Base-by-base conservation (phyloP, 2,888 invertebrate species). In the Gasteruption jaculator region DNA sequence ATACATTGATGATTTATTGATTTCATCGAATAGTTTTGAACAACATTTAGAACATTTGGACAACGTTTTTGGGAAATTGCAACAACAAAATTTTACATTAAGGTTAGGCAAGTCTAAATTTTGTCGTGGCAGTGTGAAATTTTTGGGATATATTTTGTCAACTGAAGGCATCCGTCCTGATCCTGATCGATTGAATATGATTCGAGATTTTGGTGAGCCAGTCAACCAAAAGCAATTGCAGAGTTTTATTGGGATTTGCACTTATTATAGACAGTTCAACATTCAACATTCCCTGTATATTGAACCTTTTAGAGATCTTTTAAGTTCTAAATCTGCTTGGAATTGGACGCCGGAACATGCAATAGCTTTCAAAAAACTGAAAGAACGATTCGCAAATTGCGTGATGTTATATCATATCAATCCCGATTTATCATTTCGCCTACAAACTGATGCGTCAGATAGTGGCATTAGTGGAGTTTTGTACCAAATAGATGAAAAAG, bases 1-100 rank as follows among this genome's bases (percentile, higher is more conserved):
- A 35, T 61, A 63, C 33, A 47, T 63, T 10, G 61, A 62, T 40
- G 62, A 64, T 41, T 36, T 63, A 7, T 18, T 61, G 2, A 49
- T 63, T 1, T 48, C 48, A 2, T 58, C 57, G 2, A 15, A 26
- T 7, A 41, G 45, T 20, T 50, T 57, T 35, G 45, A 55, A n/a
- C 35, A 47, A 10, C 56, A 57, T 27, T 16, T 44, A 1, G 4
- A 34, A 8, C 53, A 56, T 26, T 16, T 58, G 1, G 32, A 48
- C 10, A 22, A 15, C 6, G 45, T 59, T 2, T 49, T 59, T 4
- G 19, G 19, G n/a, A 41, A 40, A 25, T 37, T 55, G 20, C 14
- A 34, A 2, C 39, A 49, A 8, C 48, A 48, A 12, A 50, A 33
- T 26, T 41, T 58, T 16, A 60, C 59, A 3, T 26, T 57, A 1